Percentiles rank a stretch among this genome's conserved stretches.
phyloP scores from a whole-genome alignment of 2,888 invertebrate genomes.

The Ariolimax columbianus region DNA sequence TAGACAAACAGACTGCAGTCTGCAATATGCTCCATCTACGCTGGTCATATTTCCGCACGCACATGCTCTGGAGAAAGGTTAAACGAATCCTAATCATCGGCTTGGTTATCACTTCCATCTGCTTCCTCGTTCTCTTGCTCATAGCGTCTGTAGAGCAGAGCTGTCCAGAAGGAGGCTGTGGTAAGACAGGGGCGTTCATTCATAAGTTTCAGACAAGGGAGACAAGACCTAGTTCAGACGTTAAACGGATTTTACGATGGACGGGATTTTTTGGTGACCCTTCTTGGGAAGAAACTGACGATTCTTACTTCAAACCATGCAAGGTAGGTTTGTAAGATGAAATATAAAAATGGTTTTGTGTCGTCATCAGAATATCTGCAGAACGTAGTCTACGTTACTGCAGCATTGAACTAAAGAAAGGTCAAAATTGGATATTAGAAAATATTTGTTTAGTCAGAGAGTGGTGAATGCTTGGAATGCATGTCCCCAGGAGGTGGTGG shows the following conservation, averaged over 20 bases:
- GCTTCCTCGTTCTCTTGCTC: constrained; percentile 31
- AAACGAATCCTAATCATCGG: neutral
- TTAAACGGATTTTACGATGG: constrained; percentile 57
- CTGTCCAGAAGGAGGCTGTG: constrained; percentile 41
- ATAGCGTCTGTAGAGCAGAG: constrained; percentile 21
- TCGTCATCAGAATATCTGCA: too few relatives aligned
- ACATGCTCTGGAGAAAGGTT: neutral
- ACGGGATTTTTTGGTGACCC: constrained; percentile 56
- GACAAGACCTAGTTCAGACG: constrained; percentile 28
- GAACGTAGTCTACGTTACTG: too few relatives aligned
- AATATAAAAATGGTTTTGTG: too few relatives aligned
- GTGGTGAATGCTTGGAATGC: too few relatives aligned
- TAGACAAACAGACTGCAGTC: neutral
- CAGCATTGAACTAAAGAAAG: too few relatives aligned
- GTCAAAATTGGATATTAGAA: too few relatives aligned
- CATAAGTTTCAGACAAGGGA: constrained; percentile 4
- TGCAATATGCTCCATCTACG: neutral
- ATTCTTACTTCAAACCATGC: constrained; percentile 54
- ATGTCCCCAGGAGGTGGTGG: too few relatives aligned
- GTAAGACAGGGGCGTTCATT: neutral
- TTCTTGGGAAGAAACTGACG: constrained; percentile 57
- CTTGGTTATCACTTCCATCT: neutral
- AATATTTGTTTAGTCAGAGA: too few relatives aligned
- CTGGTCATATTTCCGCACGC: neutral
- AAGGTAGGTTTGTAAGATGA: constrained; percentile 37